Evolutionary conservation across 2,888 invertebrate species (phyloP).

Genomic region (Hypolimnas misippus): DNA sequence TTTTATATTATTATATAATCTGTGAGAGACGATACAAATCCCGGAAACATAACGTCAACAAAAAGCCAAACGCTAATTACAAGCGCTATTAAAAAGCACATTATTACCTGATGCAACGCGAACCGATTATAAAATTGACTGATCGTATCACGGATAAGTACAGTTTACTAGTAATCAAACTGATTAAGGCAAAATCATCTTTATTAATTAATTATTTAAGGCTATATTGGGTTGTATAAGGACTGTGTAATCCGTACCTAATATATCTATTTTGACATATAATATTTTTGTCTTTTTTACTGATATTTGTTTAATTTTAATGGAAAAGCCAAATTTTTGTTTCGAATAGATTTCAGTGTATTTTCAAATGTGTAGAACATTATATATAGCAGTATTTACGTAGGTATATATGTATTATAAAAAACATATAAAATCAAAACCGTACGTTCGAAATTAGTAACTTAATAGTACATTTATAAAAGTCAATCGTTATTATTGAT

Average conservation of each 20-base stretch:
- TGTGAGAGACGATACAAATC: constrained; percentile 8
- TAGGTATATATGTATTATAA: no score
- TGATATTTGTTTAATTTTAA: no score
- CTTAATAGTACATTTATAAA: background rate
- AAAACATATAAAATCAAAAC: no score
- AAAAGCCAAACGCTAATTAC: constrained; percentile 5
- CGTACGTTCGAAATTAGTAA: no score
- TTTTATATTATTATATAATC: background rate
- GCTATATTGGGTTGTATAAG: background rate
- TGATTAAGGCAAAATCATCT: background rate
- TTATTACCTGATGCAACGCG: constrained; percentile 12
- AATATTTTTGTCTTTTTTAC: no score
- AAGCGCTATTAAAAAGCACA: constrained; percentile 1
- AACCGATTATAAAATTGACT: constrained; percentile 18
- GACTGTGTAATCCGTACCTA: no score
- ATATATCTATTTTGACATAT: no score
- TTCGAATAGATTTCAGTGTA: no score
- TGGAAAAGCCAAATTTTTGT: no score
- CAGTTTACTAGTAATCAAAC: background rate
- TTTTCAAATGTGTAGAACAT: no score
- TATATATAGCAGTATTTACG: no score
- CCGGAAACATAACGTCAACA: constrained; percentile 18
- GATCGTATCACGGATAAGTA: constrained; percentile 5
- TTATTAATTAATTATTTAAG: background rate
- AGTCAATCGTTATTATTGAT: no score